phyloP scores from a whole-genome alignment of 2,113 vertebrate genomes.

The Camelus dromedarius region DNA sequence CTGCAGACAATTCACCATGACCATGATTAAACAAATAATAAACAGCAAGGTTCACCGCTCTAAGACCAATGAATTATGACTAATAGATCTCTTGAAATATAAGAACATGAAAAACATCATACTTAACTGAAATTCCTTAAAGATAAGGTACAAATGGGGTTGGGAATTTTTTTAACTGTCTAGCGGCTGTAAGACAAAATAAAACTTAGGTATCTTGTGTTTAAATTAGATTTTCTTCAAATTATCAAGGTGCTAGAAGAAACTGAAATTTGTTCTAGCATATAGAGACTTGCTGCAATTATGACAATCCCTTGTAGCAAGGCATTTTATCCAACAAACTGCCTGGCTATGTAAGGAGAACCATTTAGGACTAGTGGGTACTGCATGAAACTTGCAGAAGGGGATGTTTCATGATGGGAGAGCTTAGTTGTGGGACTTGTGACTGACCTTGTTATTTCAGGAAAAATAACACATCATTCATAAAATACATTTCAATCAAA shows the following conservation, averaged over 20 bases:
- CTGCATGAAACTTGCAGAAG: neutral
- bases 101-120: neutral
- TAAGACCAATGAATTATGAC: neutral
- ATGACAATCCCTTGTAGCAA: neutral
- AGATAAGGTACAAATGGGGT: neutral
- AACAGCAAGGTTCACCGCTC: neutral
- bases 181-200: neutral
- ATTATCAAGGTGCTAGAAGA: neutral
- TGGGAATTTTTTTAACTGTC: neutral
- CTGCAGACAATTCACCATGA: neutral
- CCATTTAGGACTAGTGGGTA: fast-evolving
- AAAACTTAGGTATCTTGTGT: neutral
- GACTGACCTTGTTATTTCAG: neutral
- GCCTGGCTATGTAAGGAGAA: neutral
- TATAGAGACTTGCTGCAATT: neutral
- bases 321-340: neutral
- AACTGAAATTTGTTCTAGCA: neutral
- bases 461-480: neutral
- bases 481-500: neutral
- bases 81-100: neutral
- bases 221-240: conserved; percentile 23
- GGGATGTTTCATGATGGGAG: neutral
- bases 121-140: neutral
- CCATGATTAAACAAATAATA: neutral
- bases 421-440: neutral